Percentiles rank a stretch among this genome's conserved stretches.
Evolutionary conservation across 2,113 vertebrate species (phyloP).

Genomic region (Notechis scutatus): DNA sequence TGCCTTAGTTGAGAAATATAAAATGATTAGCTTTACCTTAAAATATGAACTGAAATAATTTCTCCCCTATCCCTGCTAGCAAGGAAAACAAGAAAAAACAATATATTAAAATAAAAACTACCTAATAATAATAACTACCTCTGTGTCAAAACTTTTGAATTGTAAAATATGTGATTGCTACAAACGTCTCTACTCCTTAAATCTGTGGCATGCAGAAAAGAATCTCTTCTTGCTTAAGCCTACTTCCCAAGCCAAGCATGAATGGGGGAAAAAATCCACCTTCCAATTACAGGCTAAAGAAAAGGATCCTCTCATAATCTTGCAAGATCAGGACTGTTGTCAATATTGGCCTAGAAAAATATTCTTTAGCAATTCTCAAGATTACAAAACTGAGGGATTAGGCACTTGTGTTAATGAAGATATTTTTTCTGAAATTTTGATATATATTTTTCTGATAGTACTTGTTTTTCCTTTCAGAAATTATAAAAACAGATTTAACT

Average conservation of each 20-base stretch:
- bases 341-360: not conserved
- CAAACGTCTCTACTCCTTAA: not conserved
- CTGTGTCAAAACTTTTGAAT: not conserved
- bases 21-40: not conserved
- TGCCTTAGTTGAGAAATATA: not conserved
- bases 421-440: not conserved
- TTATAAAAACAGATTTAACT: constrained; percentile 53
- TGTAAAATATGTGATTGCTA: not conserved
- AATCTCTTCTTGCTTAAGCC: not conserved
- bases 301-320: not conserved
- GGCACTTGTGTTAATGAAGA: not conserved
- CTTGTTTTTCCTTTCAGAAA: constrained; percentile 3
- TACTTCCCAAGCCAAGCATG: not conserved
- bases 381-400: not conserved
- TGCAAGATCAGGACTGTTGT: not conserved
- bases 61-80: not conserved
- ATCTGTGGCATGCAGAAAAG: not conserved
- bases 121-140: not conserved
- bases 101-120: not conserved
- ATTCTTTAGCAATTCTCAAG: not conserved
- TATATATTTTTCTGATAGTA: not conserved
- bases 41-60: not conserved
- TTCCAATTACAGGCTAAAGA: not conserved
- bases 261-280: not conserved
- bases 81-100: not conserved